Base-by-base conservation (phyloP, 2,797 vertebrate species). In the Rhyacichthys aspro region DNA sequence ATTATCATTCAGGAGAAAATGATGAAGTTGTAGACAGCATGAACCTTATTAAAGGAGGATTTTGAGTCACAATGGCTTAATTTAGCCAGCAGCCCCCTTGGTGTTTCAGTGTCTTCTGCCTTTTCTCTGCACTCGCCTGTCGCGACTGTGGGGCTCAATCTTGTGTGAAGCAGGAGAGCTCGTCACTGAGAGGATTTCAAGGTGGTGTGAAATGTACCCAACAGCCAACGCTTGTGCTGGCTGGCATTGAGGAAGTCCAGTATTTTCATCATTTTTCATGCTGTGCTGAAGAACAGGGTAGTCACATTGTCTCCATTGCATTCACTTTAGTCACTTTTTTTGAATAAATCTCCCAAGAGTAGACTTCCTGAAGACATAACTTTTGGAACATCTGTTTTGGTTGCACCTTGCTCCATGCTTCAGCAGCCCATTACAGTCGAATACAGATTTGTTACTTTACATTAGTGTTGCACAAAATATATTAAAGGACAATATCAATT, bases 41-140 rank as follows among this genome's bases (percentile, higher is more conserved):
- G 97, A 98, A 99, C 97, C 98, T 99, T 98, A 99, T 99, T 99
- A 99, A 98, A 98, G 96, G 95, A 99, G 97, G 97, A 98, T 99
- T 99, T 98, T 97, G 95, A 98, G 98, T 98, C 97, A 98, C 96
- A 98, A 98, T 97, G 95, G 96, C 97, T 98, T 99, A 96, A 98
- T 99, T 98, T 99, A 98, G 96, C 94, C 92, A 93, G 96, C 96
- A 96, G 96, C 94, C 93, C 93, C 86, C 89, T 85, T 76, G 87
- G 72, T 87, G 76, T 85, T 79, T 84, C 23, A 28, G 53, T 59
- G 56, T 59, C 44, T 62, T 45, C 59, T 62, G 39, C 49, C 77
- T 68, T 62, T 83, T 59, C 68, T 75, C 74, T 78, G 70, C 73
- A 14, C 55, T 11, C 12, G 55, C 67, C 71, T 72, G 67, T 83